Evolutionary conservation across 2,888 invertebrate species (phyloP), one percentile per base, ranked within the genome.

Genomic region (Lasius fuliginosus): DNA sequence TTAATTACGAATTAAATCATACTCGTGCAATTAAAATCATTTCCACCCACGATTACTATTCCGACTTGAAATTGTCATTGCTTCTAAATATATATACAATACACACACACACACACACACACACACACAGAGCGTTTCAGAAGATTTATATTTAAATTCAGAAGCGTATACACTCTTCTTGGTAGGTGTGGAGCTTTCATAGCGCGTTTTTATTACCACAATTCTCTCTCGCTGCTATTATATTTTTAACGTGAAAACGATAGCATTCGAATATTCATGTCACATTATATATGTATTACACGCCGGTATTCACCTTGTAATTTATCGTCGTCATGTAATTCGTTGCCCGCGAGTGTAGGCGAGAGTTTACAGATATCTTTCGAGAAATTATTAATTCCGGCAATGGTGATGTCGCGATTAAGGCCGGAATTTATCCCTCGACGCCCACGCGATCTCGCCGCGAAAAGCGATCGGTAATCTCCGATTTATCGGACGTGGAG

Each of bases 401-500:
- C 89, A 87, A 85, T 76, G 86, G 85, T 83, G 76, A 76, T 79
- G 82, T 75, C 36, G 69, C 89, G 90, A 90, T 90, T 90, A 90
- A 88, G 76, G 84, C 68, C 53, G 42, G 82, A 90, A 89, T 90
- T 90, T 90, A 90, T 90, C 83, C 64, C 53, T n/a, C 75, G 42
- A 46, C 90, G 82, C 89, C 89, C 90, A 90, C 90, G 89, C 86
- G 85, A 86, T 85, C 64, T 40, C 64, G 64, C 81, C 69, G 56
- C 77, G 77, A 83, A 87, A 81, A 85, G 86, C 82, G 86, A 90
- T 90, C 87, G 90, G 90, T 90, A 90, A 90, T 90, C 90, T 88
- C 27, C 88, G 88, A 90, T 90, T 90, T 90, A 90, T 90, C 85
- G 87, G 40, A 82, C 75, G 65, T 46, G 30, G 49, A 30, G 33